Conservation (phyloP, 1,140 invertebrate genomes). For the Lordiphosa collinella region DNA sequence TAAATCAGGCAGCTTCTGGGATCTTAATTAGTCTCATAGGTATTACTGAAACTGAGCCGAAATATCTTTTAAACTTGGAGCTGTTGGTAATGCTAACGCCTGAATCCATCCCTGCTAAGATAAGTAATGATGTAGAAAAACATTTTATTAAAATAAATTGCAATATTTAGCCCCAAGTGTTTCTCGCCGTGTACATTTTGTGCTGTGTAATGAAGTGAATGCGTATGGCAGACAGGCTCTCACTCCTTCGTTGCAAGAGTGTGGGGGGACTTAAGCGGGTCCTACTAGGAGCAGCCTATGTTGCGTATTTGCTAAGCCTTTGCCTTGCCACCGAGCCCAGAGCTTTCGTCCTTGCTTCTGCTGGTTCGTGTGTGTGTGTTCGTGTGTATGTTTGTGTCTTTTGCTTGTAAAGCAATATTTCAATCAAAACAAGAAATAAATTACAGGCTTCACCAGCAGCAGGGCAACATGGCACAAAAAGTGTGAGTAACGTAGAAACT, state of each 20-base stretch:
- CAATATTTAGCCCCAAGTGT: too few species aligned
- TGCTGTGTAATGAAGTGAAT: conserved; percentile 61
- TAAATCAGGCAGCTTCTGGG: too few species aligned
- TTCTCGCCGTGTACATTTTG: conserved; percentile 32
- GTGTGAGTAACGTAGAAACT: conserved; percentile 22
- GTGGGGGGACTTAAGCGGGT: conserved; percentile 1
- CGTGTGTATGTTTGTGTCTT: conserved; percentile 58
- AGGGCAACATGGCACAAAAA: conserved; percentile 22
- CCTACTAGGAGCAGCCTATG: conserved; percentile 27
- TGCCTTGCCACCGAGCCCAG: conserved; percentile 4
- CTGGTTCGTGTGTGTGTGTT: conserved; percentile 3
- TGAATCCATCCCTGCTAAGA: background rate
- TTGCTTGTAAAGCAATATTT: conserved; percentile 78
- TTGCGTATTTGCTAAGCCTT: conserved; percentile 65
- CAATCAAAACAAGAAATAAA: conserved; percentile 78
- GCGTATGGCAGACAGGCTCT: conserved; percentile 62
- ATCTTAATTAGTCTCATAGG: too few species aligned
- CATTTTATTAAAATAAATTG: too few species aligned
- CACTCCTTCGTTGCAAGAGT: conserved; percentile 26
- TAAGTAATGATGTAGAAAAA: too few species aligned
- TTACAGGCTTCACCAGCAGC: conserved; percentile 73
- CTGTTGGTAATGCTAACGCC: too few species aligned
- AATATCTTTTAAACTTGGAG: too few species aligned
- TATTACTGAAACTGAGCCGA: too few species aligned
- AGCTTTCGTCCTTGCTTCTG: conserved; percentile 1